phyloP scores from a whole-genome alignment of 1,140 invertebrate genomes.

The Drosophila sechellia region DNA sequence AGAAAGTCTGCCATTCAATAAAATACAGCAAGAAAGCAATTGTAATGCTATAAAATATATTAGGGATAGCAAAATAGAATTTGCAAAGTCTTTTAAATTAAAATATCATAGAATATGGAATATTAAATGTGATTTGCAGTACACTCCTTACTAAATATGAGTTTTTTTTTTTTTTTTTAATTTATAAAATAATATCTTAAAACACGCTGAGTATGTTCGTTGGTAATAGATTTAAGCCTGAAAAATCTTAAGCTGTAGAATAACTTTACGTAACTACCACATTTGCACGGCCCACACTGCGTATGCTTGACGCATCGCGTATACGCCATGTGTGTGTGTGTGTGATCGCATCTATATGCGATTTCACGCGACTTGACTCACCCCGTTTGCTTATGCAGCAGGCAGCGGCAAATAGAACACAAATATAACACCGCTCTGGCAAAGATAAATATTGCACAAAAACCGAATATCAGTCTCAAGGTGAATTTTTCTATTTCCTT shows the following conservation, averaged over 20 bases:
- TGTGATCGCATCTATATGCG: constrained; percentile 15
- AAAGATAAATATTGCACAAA: constrained; percentile 33
- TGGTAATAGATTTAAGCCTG: too few species aligned
- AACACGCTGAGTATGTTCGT: too few species aligned
- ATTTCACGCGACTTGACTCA: constrained; percentile 53
- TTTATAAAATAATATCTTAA: too few species aligned
- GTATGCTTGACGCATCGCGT: constrained; percentile 55
- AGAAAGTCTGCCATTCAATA: constrained; percentile 33
- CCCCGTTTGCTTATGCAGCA: constrained; percentile 80
- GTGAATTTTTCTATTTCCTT: neutral
- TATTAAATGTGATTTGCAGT: too few species aligned
- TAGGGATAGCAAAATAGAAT: too few species aligned
- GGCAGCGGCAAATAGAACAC: constrained; percentile 54
- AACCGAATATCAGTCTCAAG: constrained; percentile 18
- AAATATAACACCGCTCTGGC: constrained; percentile 42
- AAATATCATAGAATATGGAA: too few species aligned
- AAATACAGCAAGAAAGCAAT: neutral
- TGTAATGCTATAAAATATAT: too few species aligned
- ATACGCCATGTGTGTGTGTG: constrained; percentile 36
- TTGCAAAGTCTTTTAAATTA: too few species aligned
- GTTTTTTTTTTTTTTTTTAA: too few species aligned
- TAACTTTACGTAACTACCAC: constrained; percentile 24
- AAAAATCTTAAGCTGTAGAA: neutral
- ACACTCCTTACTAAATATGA: too few species aligned
- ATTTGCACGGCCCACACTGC: constrained; percentile 26